A percentile compares a stretch with the other conserved stretches of the same genome.
Evolutionary conservation across 2,113 vertebrate species (phyloP).

Genomic region (Physeter macrocephalus): DNA sequence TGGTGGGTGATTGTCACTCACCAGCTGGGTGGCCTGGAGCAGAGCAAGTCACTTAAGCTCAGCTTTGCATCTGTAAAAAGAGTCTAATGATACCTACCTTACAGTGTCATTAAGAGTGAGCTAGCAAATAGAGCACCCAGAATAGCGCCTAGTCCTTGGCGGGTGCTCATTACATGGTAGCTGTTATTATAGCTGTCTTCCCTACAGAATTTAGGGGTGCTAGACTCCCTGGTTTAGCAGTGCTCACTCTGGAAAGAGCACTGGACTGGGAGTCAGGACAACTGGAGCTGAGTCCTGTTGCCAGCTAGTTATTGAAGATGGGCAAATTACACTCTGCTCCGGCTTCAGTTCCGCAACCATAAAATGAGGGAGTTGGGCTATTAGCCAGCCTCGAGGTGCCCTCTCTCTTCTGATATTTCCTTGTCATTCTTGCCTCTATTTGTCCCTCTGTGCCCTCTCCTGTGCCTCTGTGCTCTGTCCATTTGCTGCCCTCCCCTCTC

Average conservation of each 20-base stretch:
- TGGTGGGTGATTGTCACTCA: not conserved
- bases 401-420: not conserved
- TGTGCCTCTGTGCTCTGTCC: not conserved
- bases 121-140: not conserved
- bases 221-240: not conserved
- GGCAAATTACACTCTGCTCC: not conserved
- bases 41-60: not conserved
- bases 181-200: not conserved
- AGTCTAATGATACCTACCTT: not conserved
- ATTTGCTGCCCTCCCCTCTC: not conserved
- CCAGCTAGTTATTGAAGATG: not conserved
- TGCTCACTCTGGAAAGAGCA: constrained; percentile 20
- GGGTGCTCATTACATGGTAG: not conserved
- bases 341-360: not conserved
- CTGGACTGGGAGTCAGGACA: not conserved
- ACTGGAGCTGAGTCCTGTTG: not conserved
- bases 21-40: not conserved
- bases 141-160: not conserved
- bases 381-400: not conserved
- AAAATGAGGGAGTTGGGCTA: not conserved
- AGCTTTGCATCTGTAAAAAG: not conserved
- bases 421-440: not conserved
- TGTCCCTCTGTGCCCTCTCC: not conserved
- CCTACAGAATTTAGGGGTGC: not conserved
- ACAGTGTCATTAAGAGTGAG: not conserved